Conservation (phyloP, 2,888 invertebrate genomes). For the Heliconius sara region DNA sequence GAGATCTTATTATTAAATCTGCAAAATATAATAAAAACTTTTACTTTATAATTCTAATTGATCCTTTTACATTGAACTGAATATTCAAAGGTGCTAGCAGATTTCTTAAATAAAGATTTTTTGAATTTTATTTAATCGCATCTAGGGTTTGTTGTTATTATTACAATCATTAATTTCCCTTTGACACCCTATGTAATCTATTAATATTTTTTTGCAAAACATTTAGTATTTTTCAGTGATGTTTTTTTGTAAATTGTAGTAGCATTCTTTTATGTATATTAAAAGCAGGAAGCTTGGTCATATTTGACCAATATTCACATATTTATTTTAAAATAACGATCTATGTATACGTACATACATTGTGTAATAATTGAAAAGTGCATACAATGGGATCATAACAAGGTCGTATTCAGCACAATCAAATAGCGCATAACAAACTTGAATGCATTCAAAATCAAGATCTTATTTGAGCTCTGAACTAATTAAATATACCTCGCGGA, state of each 20-base stretch:
- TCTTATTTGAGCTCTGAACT: slow-evolving; percentile 50
- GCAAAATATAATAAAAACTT: background rate
- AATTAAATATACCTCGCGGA: slow-evolving; percentile 55
- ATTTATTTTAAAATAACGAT: too few species aligned
- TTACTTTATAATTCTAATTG: background rate
- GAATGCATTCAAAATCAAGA: slow-evolving; percentile 36
- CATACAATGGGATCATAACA: background rate
- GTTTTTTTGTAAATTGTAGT: too few species aligned
- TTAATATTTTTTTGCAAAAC: too few species aligned
- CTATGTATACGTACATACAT: too few species aligned
- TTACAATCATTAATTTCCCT: background rate
- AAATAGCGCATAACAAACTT: slow-evolving; percentile 29
- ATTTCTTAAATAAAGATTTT: background rate
- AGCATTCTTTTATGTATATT: too few species aligned
- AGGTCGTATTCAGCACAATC: slow-evolving; percentile 7
- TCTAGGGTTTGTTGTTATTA: background rate
- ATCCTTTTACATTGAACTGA: background rate
- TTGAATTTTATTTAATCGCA: background rate
- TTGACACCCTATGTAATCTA: too few species aligned
- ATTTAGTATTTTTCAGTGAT: too few species aligned
- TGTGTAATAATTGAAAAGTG: background rate
- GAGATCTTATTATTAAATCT: background rate
- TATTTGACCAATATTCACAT: too few species aligned
- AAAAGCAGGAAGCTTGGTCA: too few species aligned
- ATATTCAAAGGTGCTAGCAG: background rate